Conservation (phyloP, 1,140 invertebrate species). For the Ceratoteleas bidentatus region DNA sequence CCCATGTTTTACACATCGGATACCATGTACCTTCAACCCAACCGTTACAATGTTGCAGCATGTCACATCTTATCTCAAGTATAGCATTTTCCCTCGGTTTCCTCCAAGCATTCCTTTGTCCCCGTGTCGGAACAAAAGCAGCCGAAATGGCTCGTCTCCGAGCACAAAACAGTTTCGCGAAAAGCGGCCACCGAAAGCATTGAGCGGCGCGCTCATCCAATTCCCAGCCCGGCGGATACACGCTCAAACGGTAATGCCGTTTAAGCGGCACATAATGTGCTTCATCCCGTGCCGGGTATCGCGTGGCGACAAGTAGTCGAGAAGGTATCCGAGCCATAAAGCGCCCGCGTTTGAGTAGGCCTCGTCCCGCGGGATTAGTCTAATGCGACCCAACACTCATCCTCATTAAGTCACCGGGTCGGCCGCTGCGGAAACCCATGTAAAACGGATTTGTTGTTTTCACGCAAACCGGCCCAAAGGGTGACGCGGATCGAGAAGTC, state of each 20-base stretch:
- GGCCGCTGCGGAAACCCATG: slow-evolving; percentile 59
- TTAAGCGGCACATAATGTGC: slow-evolving; percentile 47
- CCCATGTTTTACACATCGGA: too few relatives aligned
- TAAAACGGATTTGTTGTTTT: slow-evolving; percentile 66
- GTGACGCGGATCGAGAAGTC: slow-evolving; percentile 49
- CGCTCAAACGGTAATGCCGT: slow-evolving; percentile 30
- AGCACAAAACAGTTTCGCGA: slow-evolving; percentile 11
- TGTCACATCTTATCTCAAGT: too few relatives aligned
- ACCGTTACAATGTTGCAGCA: too few relatives aligned
- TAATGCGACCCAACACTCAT: slow-evolving; percentile 74
- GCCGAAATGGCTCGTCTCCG: background rate
- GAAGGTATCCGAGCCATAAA: slow-evolving; percentile 33
- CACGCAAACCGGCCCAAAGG: slow-evolving; percentile 54
- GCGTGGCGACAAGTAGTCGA: slow-evolving; percentile 36
- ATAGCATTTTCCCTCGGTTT: too few relatives aligned
- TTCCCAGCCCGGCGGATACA: slow-evolving; percentile 3
- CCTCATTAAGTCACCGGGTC: slow-evolving; percentile 73
- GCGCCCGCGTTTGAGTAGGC: slow-evolving; percentile 25
- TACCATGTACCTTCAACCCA: too few relatives aligned
- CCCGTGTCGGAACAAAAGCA: slow-evolving; percentile 5
- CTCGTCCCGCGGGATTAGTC: slow-evolving; percentile 62
- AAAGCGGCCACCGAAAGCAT: slow-evolving; percentile 1
- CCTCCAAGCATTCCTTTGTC: background rate
- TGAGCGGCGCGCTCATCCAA: slow-evolving; percentile 2
- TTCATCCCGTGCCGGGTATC: slow-evolving; percentile 15